Evolutionary conservation across 2,888 invertebrate species (phyloP).

Genomic region (Lepetodrilus schrolli): DNA sequence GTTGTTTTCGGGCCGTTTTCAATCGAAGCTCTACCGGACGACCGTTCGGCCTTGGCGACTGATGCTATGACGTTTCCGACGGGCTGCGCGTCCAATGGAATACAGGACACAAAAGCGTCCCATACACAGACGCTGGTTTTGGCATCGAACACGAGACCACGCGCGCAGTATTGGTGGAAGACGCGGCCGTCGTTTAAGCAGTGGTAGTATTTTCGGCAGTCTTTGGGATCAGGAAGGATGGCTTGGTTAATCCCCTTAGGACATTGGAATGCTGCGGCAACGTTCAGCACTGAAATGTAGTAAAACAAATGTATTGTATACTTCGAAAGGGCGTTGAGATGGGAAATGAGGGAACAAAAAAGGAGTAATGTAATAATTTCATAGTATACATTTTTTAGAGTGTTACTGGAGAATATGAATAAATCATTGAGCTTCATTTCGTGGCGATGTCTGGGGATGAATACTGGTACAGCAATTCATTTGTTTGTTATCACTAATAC

Average conservation of each 20-base stretch:
- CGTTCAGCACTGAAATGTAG: neutral
- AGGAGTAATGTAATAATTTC: too few species aligned
- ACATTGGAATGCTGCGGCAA: conserved; percentile 31
- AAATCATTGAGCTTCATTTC: too few species aligned
- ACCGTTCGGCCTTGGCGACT: neutral
- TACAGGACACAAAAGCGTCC: conserved; percentile 21
- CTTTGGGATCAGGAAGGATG: conserved; percentile 36
- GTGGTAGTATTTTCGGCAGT: conserved; percentile 43
- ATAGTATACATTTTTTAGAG: too few species aligned
- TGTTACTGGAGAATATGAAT: too few species aligned
- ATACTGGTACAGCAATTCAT: too few species aligned
- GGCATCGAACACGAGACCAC: conserved; percentile 38
- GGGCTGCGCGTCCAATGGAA: neutral
- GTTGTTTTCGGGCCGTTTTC: neutral
- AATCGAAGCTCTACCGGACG: neutral
- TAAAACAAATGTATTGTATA: too few species aligned
- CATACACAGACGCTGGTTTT: conserved; percentile 34
- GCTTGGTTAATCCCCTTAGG: conserved; percentile 29
- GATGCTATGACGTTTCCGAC: conserved; percentile 12
- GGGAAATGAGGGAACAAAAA: too few species aligned
- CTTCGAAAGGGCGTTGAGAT: too few species aligned
- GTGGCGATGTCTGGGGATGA: too few species aligned
- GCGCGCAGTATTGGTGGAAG: conserved; percentile 38
- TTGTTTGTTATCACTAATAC: too few species aligned
- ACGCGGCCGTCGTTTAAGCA: conserved; percentile 39